These are phyloP conservation scores for Tetragonisca angustula DNA, from an alignment of 2,888 invertebrate genomes.

Conservation along the genomic window DNA sequence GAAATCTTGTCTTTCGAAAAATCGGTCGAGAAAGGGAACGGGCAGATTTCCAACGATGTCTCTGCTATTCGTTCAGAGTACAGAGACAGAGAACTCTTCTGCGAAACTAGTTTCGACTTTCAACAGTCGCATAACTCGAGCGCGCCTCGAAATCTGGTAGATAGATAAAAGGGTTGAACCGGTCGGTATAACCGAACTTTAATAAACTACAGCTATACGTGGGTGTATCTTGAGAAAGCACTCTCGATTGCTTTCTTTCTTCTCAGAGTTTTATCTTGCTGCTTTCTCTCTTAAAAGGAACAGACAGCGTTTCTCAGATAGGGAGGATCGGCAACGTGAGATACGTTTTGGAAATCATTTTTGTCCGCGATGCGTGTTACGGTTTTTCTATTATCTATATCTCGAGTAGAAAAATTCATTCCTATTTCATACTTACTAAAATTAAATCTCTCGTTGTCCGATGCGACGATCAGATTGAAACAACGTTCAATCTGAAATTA, in stretches of 20 bases:
- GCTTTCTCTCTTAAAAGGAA: not conserved
- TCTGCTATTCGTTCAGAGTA: constrained; percentile 42
- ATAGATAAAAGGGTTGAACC: constrained; percentile 53
- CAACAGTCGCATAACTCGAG: constrained; percentile 68
- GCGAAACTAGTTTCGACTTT: constrained; percentile 71
- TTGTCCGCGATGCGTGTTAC: not conserved
- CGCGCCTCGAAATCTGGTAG: constrained; percentile 56
- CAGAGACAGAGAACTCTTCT: constrained; percentile 45
- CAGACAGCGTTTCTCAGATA: not conserved
- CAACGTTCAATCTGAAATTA: not conserved
- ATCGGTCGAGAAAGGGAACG: constrained; percentile 49
- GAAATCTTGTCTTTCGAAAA: constrained; percentile 35
- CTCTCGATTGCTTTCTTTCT: constrained; percentile 20
- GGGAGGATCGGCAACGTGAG: not conserved
- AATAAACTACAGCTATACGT: constrained; percentile 62
- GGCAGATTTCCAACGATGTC: constrained; percentile 66
- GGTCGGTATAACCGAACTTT: constrained; percentile 64
- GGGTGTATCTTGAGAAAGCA: not conserved
- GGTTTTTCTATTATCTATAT: too few relatives aligned
- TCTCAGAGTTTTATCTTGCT: not conserved
- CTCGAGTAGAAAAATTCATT: not conserved
- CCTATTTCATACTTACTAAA: not conserved
- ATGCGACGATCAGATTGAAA: not conserved
- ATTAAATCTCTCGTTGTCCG: not conserved
- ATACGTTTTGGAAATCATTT: not conserved